Conservation (phyloP, 2,797 vertebrate genomes). For the Eupleurogrammus muticus region DNA sequence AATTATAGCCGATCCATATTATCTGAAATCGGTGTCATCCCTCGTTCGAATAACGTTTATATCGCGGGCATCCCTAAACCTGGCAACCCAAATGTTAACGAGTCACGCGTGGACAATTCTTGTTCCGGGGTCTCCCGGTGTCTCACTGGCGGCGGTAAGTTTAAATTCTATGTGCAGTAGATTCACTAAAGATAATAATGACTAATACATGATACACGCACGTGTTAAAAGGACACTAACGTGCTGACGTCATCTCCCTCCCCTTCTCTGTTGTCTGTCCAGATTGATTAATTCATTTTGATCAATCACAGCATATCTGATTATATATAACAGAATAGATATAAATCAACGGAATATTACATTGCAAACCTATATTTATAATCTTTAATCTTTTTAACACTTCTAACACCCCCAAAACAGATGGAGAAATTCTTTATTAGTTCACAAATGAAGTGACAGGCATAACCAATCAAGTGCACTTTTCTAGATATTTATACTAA, state of each 20-base stretch:
- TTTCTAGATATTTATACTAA: not conserved
- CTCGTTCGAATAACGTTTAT: not conserved
- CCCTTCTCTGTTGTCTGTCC: no score
- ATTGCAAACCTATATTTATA: no score
- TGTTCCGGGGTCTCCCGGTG: conserved; percentile 67
- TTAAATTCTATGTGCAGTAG: conserved; percentile 17
- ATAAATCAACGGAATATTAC: no score
- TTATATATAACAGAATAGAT: no score
- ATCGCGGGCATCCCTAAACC: conserved; percentile 14
- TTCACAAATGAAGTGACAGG: not conserved
- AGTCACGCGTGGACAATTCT: conserved; percentile 66
- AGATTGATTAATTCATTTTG: no score
- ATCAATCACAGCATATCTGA: no score
- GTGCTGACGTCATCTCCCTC: no score
- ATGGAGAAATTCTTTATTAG: not conserved
- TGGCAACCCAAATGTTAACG: conserved; percentile 72
- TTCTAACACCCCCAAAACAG: not conserved
- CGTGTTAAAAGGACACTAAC: no score
- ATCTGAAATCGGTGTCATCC: not conserved
- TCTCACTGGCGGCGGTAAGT: conserved; percentile 20
- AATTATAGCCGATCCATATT: not conserved
- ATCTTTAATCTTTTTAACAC: not conserved
- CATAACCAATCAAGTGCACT: not conserved
- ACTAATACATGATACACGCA: not conserved
- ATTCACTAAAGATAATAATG: not conserved